A percentile compares a stretch with the other conserved stretches of the same genome.
phyloP scores from a whole-genome alignment of 1,140 invertebrate species.

The Vanessa atalanta region DNA sequence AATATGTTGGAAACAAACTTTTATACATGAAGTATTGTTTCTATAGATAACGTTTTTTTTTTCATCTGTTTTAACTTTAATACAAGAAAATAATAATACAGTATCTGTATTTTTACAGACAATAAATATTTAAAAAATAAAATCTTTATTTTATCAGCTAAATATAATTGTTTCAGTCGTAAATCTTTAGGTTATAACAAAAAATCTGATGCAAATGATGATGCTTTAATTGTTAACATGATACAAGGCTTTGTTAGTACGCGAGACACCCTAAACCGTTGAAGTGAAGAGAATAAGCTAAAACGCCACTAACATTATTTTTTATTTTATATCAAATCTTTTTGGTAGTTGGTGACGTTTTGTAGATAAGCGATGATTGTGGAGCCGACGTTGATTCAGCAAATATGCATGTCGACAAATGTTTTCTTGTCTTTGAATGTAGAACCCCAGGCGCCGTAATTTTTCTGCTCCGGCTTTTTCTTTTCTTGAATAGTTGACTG shows the following conservation, averaged over 20 bases:
- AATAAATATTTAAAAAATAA: constrained; percentile 27
- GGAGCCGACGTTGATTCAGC: constrained; percentile 66
- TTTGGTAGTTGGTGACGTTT: constrained; percentile 46
- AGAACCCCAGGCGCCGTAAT: constrained; percentile 85
- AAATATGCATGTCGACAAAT: constrained; percentile 86
- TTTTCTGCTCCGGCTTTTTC: constrained; percentile 75
- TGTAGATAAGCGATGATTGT: constrained; percentile 47
- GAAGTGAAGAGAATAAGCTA: constrained; percentile 50
- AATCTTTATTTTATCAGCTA: constrained; percentile 27
- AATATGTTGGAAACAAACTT: not conserved
- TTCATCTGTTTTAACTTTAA: not conserved
- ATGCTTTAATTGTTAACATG: constrained; percentile 69
- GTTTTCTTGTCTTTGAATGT: constrained; percentile 87
- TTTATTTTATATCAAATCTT: constrained; percentile 42
- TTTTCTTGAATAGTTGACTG: constrained; percentile 40
- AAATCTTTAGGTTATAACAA: constrained; percentile 51
- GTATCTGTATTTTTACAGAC: not conserved
- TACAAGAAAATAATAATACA: not conserved
- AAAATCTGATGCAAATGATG: constrained; percentile 57
- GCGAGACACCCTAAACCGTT: constrained; percentile 53
- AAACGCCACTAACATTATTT: constrained; percentile 50
- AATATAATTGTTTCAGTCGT: constrained; percentile 27
- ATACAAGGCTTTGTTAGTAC: constrained; percentile 60
- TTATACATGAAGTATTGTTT: not conserved
- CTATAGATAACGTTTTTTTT: not conserved